phyloP scores from a whole-genome alignment of 2,797 vertebrate species.

The Columba guinea region DNA sequence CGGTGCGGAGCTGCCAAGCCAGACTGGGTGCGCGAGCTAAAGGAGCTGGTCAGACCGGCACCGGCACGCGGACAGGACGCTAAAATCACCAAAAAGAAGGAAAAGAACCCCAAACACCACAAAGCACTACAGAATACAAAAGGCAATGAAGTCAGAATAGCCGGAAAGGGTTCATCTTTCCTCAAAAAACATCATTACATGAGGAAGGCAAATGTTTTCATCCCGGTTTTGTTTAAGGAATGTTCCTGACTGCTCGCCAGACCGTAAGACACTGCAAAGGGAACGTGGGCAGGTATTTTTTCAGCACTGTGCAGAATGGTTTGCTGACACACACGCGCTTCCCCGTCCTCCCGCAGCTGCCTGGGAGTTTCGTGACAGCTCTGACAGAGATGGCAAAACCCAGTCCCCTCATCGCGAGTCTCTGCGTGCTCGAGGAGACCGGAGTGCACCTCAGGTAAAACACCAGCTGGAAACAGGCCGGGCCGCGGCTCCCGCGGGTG shows the following conservation, averaged over 20 bases:
- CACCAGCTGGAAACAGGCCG: background rate
- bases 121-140: fast-evolving
- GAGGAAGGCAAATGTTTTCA: background rate
- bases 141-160: background rate
- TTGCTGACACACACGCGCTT: background rate
- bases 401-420: background rate
- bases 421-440: background rate
- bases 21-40: too few species aligned
- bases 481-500: background rate
- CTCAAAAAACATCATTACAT: background rate
- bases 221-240: background rate
- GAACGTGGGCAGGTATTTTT: background rate
- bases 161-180: background rate
- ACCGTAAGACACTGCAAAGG: background rate
- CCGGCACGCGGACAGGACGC: background rate
- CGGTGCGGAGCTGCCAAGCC: too few species aligned
- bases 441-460: background rate
- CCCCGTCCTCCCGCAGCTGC: background rate
- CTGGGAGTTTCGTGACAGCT: background rate
- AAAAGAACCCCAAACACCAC: background rate
- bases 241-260: fast-evolving
- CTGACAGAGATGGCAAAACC: background rate
- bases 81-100: background rate
- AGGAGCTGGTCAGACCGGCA: background rate
- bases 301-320: background rate